Conservation (phyloP, 2,797 vertebrate genomes). For the Denticeps clupeoides region DNA sequence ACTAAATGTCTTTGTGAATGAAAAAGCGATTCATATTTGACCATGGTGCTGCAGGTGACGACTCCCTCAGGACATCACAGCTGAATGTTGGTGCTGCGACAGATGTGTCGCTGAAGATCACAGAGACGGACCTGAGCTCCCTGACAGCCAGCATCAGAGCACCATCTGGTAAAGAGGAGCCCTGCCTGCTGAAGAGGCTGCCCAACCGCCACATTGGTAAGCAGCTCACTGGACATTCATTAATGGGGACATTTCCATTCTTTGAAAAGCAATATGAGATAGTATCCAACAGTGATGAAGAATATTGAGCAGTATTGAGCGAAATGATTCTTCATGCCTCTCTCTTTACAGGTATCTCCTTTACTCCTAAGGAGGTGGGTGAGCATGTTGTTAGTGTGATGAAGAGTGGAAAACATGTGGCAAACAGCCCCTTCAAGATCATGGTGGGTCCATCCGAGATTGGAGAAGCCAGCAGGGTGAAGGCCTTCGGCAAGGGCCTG, state of each 20-base stretch:
- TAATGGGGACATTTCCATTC: background rate
- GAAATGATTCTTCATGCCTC: no score
- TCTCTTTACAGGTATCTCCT: constrained; percentile 74
- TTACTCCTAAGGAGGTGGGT: constrained; percentile 93
- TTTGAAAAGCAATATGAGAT: background rate
- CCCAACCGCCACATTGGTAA: constrained; percentile 92
- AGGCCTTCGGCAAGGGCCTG: constrained; percentile 86
- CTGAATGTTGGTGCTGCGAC: constrained; percentile 87
- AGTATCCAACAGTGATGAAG: no score
- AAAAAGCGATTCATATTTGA: no score
- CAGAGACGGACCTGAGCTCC: constrained; percentile 84
- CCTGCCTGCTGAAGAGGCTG: constrained; percentile 84
- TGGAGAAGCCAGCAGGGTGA: constrained; percentile 84
- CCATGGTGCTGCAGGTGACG: constrained; percentile 82
- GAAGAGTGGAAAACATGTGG: constrained; percentile 80
- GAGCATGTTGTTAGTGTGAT: constrained; percentile 93
- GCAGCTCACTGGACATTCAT: background rate
- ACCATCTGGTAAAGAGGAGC: constrained; percentile 87
- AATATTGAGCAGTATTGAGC: no score
- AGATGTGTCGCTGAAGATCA: constrained; percentile 90
- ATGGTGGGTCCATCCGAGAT: constrained; percentile 94
- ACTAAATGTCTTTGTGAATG: no score
- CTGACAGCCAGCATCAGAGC: constrained; percentile 87
- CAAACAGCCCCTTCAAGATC: constrained; percentile 98
- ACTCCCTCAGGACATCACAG: constrained; percentile 87